A percentile compares a stretch with the other conserved stretches of the same genome.
These are phyloP conservation scores for Haliclona indistincta DNA, from an alignment of 37 sponge, comb jelly and placozoan genomes.

Conservation along the genomic window DNA sequence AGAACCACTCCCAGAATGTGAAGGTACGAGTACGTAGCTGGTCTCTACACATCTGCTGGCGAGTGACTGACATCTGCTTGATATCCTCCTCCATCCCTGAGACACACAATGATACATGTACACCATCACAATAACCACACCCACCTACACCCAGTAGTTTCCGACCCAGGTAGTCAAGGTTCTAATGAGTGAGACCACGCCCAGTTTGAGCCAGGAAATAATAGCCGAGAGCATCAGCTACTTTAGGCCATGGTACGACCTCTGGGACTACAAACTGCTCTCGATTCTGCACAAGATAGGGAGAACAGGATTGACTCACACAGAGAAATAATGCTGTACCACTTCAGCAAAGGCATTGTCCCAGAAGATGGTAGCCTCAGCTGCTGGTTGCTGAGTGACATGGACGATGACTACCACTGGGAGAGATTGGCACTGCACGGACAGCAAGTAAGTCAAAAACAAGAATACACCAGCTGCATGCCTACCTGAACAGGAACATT, in stretches of 20 bases:
- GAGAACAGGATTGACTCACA: neutral
- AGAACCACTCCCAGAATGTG: constrained; percentile 99
- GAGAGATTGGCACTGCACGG: constrained; percentile 58
- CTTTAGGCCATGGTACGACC: constrained; percentile 61
- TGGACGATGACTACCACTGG: constrained; percentile 97
- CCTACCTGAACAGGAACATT: constrained; percentile 52
- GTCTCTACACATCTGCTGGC: constrained; percentile 69
- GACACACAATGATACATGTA: too few species aligned
- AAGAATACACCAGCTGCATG: neutral
- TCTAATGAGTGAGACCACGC: constrained; percentile 72
- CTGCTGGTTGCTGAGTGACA: constrained; percentile 89
- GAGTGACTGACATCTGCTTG: constrained; percentile 15
- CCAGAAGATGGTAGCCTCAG: constrained; percentile 99
- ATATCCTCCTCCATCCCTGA: constrained; percentile 69
- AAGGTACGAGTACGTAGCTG: constrained; percentile 63
- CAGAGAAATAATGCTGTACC: constrained; percentile 49
- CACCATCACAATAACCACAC: too few species aligned
- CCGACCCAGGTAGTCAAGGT: constrained; percentile 78
- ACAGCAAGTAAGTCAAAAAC: neutral
- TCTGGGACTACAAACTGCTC: constrained; percentile 70
- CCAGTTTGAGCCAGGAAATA: constrained; percentile 76
- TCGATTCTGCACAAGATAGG: constrained; percentile 28
- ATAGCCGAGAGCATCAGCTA: constrained; percentile 72
- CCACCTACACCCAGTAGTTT: constrained; percentile 63
- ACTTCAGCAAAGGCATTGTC: constrained; percentile 92